These are phyloP conservation scores for Tetranychus piercei DNA, from an alignment of 2,888 invertebrate genomes.

Conservation along the genomic window DNA sequence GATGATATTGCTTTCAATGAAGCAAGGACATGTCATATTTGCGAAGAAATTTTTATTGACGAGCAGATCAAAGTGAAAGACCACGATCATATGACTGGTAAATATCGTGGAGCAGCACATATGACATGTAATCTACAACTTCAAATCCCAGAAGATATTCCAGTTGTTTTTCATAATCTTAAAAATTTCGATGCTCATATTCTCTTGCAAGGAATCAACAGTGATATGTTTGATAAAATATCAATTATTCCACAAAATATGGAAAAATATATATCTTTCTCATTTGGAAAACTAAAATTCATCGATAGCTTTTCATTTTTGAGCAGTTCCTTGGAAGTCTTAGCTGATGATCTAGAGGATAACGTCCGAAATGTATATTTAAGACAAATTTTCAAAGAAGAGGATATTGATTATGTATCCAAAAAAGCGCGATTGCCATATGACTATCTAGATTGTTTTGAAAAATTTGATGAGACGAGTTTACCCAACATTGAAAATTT, in stretches of 20 bases:
- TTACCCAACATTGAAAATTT: not conserved
- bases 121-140: not conserved
- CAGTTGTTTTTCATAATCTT: slow-evolving; percentile 4
- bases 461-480: not conserved
- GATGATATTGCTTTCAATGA: not conserved
- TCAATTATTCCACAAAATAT: not conserved
- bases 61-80: not conserved
- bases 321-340: not conserved
- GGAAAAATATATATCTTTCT: not conserved
- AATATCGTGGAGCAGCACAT: not conserved
- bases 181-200: slow-evolving; percentile 5
- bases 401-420: not conserved
- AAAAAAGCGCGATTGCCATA: not conserved
- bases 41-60: not conserved
- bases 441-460: not conserved
- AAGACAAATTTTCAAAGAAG: not conserved
- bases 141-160: not conserved
- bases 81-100: not conserved
- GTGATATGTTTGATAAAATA: not conserved
- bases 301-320: not conserved
- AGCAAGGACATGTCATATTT: not conserved
- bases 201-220: not conserved
- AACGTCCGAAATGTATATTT: no score
- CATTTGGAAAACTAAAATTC: not conserved
- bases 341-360: not conserved